Evolutionary conservation across 2,113 vertebrate genomes (phyloP).

Genomic region (Oostethus manadensis): DNA sequence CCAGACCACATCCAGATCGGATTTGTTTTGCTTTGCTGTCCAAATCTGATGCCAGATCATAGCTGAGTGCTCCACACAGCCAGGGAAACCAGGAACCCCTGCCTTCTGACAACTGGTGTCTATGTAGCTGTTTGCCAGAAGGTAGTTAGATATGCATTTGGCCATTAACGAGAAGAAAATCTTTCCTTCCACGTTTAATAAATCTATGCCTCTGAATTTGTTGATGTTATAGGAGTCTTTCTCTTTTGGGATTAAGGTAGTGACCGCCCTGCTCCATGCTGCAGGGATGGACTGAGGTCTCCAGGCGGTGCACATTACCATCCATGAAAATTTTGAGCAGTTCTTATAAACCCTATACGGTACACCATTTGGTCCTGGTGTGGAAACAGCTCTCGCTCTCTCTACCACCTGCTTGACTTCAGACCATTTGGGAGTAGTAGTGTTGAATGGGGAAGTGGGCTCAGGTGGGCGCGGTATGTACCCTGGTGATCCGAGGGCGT

Average conservation of each 20-base stretch:
- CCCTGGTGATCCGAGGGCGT: no score
- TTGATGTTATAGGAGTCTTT: neutral
- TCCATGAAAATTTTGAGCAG: no score
- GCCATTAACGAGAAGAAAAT: neutral
- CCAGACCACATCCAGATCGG: neutral
- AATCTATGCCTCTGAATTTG: neutral
- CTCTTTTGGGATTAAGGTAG: neutral
- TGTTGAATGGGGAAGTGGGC: no score
- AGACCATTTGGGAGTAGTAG: no score
- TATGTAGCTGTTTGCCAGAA: neutral
- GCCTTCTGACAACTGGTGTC: conserved; percentile 11
- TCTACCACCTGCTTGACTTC: no score
- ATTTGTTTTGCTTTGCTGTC: neutral
- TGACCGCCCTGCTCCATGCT: neutral
- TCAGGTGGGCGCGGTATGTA: no score
- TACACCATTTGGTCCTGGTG: no score
- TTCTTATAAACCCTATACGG: no score
- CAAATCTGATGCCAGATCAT: neutral
- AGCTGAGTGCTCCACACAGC: no score
- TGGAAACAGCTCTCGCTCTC: no score
- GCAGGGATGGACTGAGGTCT: neutral
- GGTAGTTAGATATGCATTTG: neutral
- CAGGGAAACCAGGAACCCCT: neutral
- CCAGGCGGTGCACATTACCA: no score
- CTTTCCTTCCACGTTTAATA: neutral